phyloP scores from a whole-genome alignment of 1,140 invertebrate species.

The Orchestia grillus region DNA sequence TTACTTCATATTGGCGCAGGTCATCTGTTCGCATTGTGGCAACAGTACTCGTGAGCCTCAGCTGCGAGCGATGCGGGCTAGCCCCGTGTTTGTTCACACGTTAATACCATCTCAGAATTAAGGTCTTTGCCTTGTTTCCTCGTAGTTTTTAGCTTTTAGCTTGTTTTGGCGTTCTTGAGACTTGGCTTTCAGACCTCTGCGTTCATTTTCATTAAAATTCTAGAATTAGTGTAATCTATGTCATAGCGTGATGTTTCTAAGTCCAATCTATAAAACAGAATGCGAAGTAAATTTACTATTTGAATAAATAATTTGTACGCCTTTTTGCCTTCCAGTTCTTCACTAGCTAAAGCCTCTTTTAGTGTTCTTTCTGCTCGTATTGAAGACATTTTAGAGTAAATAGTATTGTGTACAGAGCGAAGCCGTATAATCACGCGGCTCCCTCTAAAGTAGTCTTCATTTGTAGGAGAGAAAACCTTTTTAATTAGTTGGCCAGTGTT shows the following conservation, averaged over 20 bases:
- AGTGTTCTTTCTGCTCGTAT: neutral
- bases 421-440: neutral
- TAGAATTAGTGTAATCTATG: too few relatives aligned
- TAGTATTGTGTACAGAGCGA: neutral
- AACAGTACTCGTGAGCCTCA: neutral
- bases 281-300: neutral
- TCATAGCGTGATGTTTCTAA: too few relatives aligned
- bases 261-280: neutral
- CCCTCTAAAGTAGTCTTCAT: neutral
- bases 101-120: neutral
- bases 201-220: too few relatives aligned
- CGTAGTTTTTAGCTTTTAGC: neutral
- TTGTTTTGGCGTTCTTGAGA: neutral
- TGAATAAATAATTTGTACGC: neutral
- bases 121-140: neutral
- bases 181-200: neutral
- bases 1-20: neutral
- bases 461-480: neutral
- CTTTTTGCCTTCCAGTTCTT: neutral
- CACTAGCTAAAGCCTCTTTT: neutral
- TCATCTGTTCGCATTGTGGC: neutral
- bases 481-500: constrained; percentile 8
- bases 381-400: neutral
- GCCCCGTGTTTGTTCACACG: neutral
- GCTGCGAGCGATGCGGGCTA: neutral